Conservation (phyloP, 2,113 vertebrate species). For the Ovibos moschatus region DNA sequence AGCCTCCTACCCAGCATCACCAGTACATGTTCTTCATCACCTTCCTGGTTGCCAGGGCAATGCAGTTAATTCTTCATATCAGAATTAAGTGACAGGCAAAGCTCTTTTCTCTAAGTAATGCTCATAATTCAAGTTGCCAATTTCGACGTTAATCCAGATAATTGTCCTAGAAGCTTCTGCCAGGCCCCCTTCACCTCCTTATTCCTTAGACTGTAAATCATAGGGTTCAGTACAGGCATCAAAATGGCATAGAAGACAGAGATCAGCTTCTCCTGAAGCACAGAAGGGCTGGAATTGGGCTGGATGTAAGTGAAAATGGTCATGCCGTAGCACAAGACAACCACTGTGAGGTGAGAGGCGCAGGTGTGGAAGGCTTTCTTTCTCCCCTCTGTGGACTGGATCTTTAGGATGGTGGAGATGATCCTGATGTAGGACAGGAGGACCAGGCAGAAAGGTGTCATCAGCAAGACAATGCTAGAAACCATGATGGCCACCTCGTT, state of each 20-base stretch:
- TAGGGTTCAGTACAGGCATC: neutral
- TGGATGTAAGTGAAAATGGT: constrained; percentile 60
- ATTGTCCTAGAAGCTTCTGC: constrained; percentile 1
- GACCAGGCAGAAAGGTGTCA: constrained; percentile 42
- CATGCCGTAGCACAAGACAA: constrained; percentile 43
- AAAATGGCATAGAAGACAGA: constrained; percentile 42
- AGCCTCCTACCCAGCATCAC: neutral
- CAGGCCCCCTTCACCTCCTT: constrained; percentile 44
- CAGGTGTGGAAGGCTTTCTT: constrained; percentile 48
- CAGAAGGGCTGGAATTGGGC: neutral
- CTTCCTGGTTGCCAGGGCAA: neutral
- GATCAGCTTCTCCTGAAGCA: constrained; percentile 31
- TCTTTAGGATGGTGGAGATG: neutral
- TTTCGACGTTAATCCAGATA: neutral
- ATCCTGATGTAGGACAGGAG: constrained; percentile 59
- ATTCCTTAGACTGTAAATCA: constrained; percentile 48
- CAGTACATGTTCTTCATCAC: neutral
- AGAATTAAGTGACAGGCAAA: neutral
- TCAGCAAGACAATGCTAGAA: constrained; percentile 23
- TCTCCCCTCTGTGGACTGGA: constrained; percentile 26
- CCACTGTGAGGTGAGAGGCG: constrained; percentile 35
- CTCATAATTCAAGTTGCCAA: neutral
- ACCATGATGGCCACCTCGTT: constrained; percentile 9
- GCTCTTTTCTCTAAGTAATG: neutral
- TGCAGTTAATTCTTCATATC: neutral